Evolutionary conservation across 1,140 invertebrate genomes (phyloP).

Genomic region (Drosophila ananassae): DNA sequence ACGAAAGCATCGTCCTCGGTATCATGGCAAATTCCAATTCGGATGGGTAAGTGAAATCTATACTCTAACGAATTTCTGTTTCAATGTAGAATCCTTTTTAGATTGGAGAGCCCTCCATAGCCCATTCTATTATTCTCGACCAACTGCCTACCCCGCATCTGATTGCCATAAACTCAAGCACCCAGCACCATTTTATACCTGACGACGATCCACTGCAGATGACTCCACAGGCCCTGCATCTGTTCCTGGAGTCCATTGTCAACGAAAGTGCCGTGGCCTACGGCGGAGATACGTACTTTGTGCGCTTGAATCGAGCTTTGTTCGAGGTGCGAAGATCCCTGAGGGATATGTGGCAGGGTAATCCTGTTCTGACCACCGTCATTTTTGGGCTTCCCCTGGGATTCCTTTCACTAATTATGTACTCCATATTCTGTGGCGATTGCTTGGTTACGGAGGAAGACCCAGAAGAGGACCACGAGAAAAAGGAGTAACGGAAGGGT

Average conservation of each 20-base stretch:
- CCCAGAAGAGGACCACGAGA: constrained; percentile 86
- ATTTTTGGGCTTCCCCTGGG: constrained; percentile 95
- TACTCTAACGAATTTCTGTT: background rate
- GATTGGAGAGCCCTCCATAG: constrained; percentile 92
- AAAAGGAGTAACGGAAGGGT: constrained; percentile 83
- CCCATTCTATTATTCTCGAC: constrained; percentile 95
- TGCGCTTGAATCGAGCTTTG: constrained; percentile 90
- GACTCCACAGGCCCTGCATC: constrained; percentile 90
- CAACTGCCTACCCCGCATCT: constrained; percentile 92
- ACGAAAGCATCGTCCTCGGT: constrained; percentile 89
- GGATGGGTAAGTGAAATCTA: constrained; percentile 88
- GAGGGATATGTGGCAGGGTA: constrained; percentile 94
- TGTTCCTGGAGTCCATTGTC: constrained; percentile 90
- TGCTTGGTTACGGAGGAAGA: constrained; percentile 96
- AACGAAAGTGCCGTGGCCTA: constrained; percentile 90
- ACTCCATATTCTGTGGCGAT: constrained; percentile 96
- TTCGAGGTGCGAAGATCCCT: constrained; percentile 91
- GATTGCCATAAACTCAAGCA: constrained; percentile 94
- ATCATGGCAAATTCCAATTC: constrained; percentile 95
- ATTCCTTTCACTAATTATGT: constrained; percentile 96
- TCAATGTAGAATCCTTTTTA: constrained; percentile 39
- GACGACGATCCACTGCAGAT: constrained; percentile 92
- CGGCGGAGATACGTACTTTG: constrained; percentile 91
- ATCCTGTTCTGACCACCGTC: constrained; percentile 94
- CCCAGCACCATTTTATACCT: constrained; percentile 95